phyloP scores from a whole-genome alignment of 2,113 vertebrate genomes.

The Brachionichthys hirsutus region DNA sequence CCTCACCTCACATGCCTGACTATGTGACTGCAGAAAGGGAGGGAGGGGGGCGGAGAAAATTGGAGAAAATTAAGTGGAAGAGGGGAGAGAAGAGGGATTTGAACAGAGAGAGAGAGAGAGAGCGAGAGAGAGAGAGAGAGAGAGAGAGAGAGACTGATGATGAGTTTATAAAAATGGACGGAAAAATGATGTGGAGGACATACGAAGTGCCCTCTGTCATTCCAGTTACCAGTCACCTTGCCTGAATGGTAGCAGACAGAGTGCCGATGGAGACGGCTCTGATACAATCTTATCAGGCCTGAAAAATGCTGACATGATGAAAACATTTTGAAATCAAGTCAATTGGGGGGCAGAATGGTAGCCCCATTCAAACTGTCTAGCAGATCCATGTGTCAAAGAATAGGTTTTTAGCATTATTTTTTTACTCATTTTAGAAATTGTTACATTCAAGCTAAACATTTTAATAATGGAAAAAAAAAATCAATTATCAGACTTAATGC shows the following conservation, averaged over 20 bases:
- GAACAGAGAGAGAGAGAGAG: constrained; percentile 22
- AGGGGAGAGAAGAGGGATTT: constrained; percentile 55
- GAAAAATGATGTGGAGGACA: constrained; percentile 62
- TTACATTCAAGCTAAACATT: constrained; percentile 13
- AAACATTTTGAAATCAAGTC: constrained; percentile 50
- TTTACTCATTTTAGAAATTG: constrained; percentile 22
- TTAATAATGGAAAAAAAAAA: constrained; percentile 19
- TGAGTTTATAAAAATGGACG: constrained; percentile 67
- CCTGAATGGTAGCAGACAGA: constrained; percentile 34
- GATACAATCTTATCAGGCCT: constrained; percentile 57
- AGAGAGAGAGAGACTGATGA: constrained; percentile 46
- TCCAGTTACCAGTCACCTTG: constrained; percentile 46
- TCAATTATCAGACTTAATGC: constrained; percentile 6
- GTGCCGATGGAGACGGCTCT: constrained; percentile 38
- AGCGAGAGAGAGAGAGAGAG: neutral
- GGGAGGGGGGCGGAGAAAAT: constrained; percentile 65
- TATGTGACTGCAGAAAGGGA: constrained; percentile 72
- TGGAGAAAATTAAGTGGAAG: constrained; percentile 69
- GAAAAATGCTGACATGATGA: constrained; percentile 49
- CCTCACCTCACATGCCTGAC: constrained; percentile 75
- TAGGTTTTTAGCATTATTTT: constrained; percentile 37
- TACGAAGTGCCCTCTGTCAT: constrained; percentile 65
- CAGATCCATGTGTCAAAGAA: constrained; percentile 25
- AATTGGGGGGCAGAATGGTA: constrained; percentile 37
- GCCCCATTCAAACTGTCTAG: constrained; percentile 32